A percentile compares a stretch with the other conserved stretches of the same genome.
Conservation (phyloP, 2,797 vertebrate genomes). For the Sebastolobus alascanus region DNA sequence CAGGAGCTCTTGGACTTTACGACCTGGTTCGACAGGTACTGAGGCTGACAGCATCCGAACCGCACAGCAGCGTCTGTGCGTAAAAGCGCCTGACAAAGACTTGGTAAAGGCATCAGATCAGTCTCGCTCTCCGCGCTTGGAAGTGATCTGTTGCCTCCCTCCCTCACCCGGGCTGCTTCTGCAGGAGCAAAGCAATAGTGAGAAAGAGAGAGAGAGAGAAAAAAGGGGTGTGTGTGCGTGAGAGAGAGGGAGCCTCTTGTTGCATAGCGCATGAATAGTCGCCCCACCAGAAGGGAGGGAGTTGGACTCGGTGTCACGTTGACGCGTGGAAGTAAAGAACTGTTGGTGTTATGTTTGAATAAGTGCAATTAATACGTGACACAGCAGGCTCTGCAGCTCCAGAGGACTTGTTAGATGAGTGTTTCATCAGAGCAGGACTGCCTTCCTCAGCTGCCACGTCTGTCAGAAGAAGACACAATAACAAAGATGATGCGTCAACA, state of each 20-base stretch:
- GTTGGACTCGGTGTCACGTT: slow-evolving; percentile 60
- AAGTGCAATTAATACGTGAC: slow-evolving; percentile 89
- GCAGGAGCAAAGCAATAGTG: slow-evolving; percentile 71
- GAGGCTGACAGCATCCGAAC: slow-evolving; percentile 71
- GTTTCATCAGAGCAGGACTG: slow-evolving; percentile 55
- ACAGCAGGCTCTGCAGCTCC: slow-evolving; percentile 46
- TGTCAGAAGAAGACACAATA: slow-evolving; percentile 33
- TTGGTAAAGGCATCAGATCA: slow-evolving; percentile 54
- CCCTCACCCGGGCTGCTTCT: slow-evolving; percentile 62
- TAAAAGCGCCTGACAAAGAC: slow-evolving; percentile 55
- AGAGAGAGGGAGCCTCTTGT: slow-evolving; percentile 56
- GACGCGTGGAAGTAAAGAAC: slow-evolving; percentile 73
- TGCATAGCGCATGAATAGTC: slow-evolving; percentile 30
- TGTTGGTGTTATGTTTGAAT: slow-evolving; percentile 71
- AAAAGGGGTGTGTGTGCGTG: neutral
- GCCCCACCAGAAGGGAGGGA: slow-evolving; percentile 56
- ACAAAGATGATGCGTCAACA: slow-evolving; percentile 65
- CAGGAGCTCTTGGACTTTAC: slow-evolving; percentile 94
- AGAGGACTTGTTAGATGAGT: slow-evolving; percentile 47
- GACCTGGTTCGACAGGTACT: slow-evolving; percentile 90
- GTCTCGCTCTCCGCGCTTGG: slow-evolving; percentile 51
- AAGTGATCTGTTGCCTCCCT: slow-evolving; percentile 63
- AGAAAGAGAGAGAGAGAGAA: slow-evolving; percentile 39
- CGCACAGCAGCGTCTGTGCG: slow-evolving; percentile 48
- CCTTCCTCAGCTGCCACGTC: slow-evolving; percentile 62